phyloP scores from a whole-genome alignment of 2,888 invertebrate species.

The Amiota minor region DNA sequence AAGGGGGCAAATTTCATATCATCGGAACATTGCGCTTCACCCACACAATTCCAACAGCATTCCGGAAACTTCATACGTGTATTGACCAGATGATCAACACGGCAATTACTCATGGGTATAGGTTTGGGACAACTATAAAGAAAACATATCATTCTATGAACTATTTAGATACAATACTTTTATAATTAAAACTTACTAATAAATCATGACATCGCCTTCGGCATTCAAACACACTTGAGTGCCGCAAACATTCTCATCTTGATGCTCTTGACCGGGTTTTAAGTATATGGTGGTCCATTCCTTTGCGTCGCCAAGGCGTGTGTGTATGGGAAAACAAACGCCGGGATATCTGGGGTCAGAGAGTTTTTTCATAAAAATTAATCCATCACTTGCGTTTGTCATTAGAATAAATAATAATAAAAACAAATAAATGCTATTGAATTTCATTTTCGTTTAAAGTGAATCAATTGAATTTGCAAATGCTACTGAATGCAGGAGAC shows the following conservation, averaged over 20 bases:
- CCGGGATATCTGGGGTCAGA: conserved; percentile 4
- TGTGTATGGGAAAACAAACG: conserved; percentile 16
- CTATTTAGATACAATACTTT: too few relatives aligned
- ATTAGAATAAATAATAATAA: background rate
- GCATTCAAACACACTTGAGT: background rate
- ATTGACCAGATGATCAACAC: background rate
- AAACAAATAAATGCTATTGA: background rate
- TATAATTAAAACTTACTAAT: conserved; percentile 6
- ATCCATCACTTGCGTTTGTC: background rate
- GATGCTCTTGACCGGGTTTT: conserved; percentile 5
- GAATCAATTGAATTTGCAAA: too few relatives aligned
- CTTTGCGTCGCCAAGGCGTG: background rate
- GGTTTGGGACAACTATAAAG: background rate
- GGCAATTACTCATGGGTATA: background rate
- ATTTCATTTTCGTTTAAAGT: too few relatives aligned
- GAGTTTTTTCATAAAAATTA: conserved; percentile 13
- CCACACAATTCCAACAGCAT: conserved; percentile 11
- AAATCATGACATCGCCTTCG: conserved; percentile 16
- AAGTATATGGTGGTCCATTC: background rate
- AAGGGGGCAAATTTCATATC: background rate
- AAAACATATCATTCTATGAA: background rate
- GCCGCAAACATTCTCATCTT: conserved; percentile 16
- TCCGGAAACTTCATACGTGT: background rate
- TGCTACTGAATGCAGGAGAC: too few relatives aligned
- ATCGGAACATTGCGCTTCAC: background rate